Percentiles rank a stretch among this genome's conserved stretches.
phyloP scores from a whole-genome alignment of 2,113 vertebrate species.

The Morphnarchus princeps region DNA sequence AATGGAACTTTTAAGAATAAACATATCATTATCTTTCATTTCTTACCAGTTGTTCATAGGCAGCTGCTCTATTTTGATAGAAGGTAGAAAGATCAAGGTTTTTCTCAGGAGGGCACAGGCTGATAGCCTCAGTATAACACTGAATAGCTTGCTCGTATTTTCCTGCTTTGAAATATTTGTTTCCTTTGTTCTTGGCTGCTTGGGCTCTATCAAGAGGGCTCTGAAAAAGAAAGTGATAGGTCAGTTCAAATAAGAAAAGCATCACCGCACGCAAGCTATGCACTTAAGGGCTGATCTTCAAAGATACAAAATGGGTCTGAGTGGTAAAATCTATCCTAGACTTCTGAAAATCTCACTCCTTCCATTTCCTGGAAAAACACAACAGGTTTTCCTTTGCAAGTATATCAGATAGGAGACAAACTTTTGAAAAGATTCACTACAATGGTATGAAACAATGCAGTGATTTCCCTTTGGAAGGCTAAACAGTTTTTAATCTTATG shows the following conservation, averaged over 20 bases:
- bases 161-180: conserved; percentile 97
- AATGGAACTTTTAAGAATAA: not conserved
- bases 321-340: not conserved
- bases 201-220: conserved; percentile 93
- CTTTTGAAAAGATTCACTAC: not conserved
- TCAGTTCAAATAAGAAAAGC: not conserved
- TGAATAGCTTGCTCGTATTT: conserved; percentile 97
- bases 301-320: not conserved
- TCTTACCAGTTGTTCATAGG: conserved; percentile 93
- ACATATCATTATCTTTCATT: not conserved
- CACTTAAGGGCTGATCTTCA: not conserved
- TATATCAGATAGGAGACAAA: not conserved
- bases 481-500: not conserved
- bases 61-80: conserved; percentile 98
- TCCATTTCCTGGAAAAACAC: not conserved
- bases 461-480: not conserved
- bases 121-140: conserved; percentile 96
- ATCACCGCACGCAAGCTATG: not conserved
- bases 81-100: conserved; percentile 94
- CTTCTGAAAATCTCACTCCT: not conserved
- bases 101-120: conserved; percentile 89
- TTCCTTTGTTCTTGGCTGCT: conserved; percentile 96
- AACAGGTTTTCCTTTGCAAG: not conserved
- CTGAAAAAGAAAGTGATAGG: conserved; percentile 65
- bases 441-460: not conserved